Conservation (phyloP, 2,113 vertebrate genomes). For the Cathartes aura region DNA sequence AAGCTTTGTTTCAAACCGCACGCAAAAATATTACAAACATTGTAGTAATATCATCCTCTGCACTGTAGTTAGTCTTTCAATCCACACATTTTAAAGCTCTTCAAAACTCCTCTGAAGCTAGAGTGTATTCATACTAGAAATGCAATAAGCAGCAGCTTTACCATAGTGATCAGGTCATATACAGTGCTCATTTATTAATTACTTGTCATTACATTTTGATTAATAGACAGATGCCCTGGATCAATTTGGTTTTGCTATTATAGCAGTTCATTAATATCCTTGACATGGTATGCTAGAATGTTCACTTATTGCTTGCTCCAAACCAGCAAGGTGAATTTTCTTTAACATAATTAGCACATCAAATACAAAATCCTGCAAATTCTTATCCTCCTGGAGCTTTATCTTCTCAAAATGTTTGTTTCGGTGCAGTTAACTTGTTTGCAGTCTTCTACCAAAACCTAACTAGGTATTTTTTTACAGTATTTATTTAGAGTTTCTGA, state of each 20-base stretch:
- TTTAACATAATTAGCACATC: fast-evolving
- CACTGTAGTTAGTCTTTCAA: not conserved
- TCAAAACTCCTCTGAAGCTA: not conserved
- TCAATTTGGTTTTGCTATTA: not conserved
- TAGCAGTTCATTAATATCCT: not conserved
- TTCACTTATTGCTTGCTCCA: not conserved
- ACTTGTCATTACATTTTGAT: not conserved
- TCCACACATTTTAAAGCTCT: not conserved
- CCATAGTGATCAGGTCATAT: not conserved
- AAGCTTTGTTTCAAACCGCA: not conserved
- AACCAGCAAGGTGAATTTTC: not conserved
- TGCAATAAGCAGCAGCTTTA: not conserved
- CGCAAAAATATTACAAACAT: not conserved
- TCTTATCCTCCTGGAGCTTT: not conserved
- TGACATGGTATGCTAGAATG: not conserved
- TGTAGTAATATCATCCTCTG: not conserved
- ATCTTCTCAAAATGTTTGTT: not conserved
- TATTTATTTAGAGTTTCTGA: not conserved
- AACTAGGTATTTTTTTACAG: not conserved
- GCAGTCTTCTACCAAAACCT: not conserved
- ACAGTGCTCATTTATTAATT: not conserved
- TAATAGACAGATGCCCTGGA: not conserved
- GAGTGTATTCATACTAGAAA: not conserved
- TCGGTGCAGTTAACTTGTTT: not conserved
- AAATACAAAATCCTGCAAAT: not conserved